These are phyloP conservation scores for Onychorhynchus coronatus DNA, from an alignment of 2,113 vertebrate species.

Conservation along the genomic window DNA sequence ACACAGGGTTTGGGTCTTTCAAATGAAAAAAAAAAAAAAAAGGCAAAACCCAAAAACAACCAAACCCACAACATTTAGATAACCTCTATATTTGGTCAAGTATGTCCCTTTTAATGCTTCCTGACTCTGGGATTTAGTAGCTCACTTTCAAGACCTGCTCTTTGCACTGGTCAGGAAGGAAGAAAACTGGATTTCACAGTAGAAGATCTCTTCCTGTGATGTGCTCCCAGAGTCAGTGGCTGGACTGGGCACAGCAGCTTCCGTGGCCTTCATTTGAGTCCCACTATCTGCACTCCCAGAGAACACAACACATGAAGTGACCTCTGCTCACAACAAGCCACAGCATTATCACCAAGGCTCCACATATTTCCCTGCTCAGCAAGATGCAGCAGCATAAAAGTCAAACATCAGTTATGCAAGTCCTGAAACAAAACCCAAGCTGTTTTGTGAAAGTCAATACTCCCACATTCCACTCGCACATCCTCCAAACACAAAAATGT, in stretches of 20 bases:
- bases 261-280: not conserved
- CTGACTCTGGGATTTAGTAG: not conserved
- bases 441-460: slow-evolving; percentile 22
- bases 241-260: not conserved
- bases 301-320: not conserved
- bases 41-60: not conserved
- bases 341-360: not conserved
- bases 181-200: not conserved
- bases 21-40: not conserved
- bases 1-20: not conserved
- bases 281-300: not conserved
- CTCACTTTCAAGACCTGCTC: not conserved
- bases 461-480: slow-evolving; percentile 26
- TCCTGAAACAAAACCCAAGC: slow-evolving; percentile 10
- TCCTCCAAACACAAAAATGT: slow-evolving; percentile 46
- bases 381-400: not conserved
- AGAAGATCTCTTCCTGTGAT: not conserved
- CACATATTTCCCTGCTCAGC: not conserved
- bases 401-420: not conserved
- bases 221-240: not conserved
- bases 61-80: not conserved
- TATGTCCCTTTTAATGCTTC: not conserved
- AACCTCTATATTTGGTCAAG: not conserved
- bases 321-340: not conserved
- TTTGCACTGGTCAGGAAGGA: not conserved